Base-by-base conservation (phyloP, 2,797 vertebrate species). In the Tragopan temminckii region DNA sequence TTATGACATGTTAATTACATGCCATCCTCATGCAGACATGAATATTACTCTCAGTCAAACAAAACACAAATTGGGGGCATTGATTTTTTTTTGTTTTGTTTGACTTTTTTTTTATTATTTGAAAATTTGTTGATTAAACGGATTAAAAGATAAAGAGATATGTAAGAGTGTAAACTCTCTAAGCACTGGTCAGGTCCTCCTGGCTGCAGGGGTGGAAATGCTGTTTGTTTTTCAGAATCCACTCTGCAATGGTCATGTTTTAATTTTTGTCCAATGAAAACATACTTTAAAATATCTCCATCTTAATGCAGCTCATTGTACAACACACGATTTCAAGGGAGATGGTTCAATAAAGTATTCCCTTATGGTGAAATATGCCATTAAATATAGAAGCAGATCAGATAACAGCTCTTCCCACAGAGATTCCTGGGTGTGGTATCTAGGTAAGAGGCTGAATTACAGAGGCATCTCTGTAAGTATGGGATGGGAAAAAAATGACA, bases 1-100 rank as follows among this genome's bases (percentile, higher is more conserved):
- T 99, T 99, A 99, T 99, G 99, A 99, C 99, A 99, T 98, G 98
- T 99, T 99, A 99, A 99, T 99, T 99, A 99, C 99, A 99, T 98
- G 98, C 98, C 98, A 98, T 98, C 98, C 98, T 99, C 99, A 98
- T 98, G 98, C 98, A 98, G 99, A 98, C 98, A 98, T 98, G 98
- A 98, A 98, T 98, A 98, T 98, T 98, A 98, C 98, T 98, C 97
- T 98, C 98, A 97, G 94, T 97, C 97, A 98, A 98, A 98, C 97
- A 97, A 98, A 98, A 98, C 98, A 98, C 98, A 98, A 98, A 98
- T 98, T 97, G 97, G 95, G 96, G 96, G 97, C 94, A 97, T 97
- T 98, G 97, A 52, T 91, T 91, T 92, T 94, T 86, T 85, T 88
- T 89, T 82, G 84, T 96, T 97, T 94, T 87, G 0, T 97, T 94